Base-by-base conservation (phyloP, 1,140 invertebrate species). In the Bombyx mori region DNA sequence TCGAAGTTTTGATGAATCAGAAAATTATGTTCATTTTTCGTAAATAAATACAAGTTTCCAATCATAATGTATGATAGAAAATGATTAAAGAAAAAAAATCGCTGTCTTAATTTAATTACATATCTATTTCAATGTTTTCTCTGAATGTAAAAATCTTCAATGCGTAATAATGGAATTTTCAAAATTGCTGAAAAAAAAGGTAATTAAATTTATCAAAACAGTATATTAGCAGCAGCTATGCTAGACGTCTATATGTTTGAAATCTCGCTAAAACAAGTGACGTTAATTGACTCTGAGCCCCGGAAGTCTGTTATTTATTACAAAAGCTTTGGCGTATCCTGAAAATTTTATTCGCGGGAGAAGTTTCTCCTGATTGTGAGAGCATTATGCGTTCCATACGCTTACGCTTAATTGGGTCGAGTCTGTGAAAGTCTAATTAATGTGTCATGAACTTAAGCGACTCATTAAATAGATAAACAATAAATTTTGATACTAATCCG, bases 261-360 rank as follows among this genome's bases (percentile, higher is more conserved):
- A 54, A 49, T 42, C 43, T 6, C 46, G 12, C 56, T 49, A 47
- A 61, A 65, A 65, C 57, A 59, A 61, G 63, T 65, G 54, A 61
- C 56, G 54, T 54, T 65, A 61, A 65, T 61, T 59, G 57, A 65
- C 60, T 61, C 42, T 54, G 54, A 56, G 47, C 50, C 44, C 44
- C 7, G 45, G 46, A 59, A 58, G 53, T 44, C 42, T 44, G 52
- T 61, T 57, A 58, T 65, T 61, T 59, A 61, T 61, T 61, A 60
- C 54, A 56, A 56, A 49, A 56, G 54, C 54, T 35, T 54, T 44
- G 46, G 54, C 54, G 54, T 56, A 46, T 56, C 54, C 54, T 35
- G 26, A 42, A 56, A 56, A 56, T 42, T 56, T 56, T 12, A 49
- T n/a, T 45, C 42, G 50, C 50, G 26, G 22, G 22, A 26, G 22